Conservation (phyloP, 2,113 vertebrate species). For the Colaptes auratus region DNA sequence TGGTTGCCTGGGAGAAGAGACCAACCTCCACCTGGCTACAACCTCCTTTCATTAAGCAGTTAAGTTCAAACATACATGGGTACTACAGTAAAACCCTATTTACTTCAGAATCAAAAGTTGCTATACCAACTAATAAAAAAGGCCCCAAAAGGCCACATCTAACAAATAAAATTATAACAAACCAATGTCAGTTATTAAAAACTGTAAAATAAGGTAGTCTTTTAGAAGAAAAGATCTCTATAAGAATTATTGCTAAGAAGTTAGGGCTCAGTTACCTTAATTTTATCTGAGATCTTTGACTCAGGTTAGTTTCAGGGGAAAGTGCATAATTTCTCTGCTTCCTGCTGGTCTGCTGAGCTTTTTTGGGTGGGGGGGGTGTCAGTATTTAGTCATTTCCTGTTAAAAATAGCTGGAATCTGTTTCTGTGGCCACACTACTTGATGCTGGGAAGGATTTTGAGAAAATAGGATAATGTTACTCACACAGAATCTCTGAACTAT, state of each 20-base stretch:
- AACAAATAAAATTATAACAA: too few relatives aligned
- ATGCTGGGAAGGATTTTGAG: constrained; percentile 25
- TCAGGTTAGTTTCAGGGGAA: constrained; percentile 34
- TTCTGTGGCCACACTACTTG: constrained; percentile 10
- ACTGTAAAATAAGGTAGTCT: too few relatives aligned
- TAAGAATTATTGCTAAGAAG: not conserved
- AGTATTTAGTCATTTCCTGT: too few relatives aligned
- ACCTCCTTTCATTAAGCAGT: not conserved
- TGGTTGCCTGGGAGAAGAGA: too few relatives aligned
- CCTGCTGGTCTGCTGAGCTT: constrained; percentile 26
- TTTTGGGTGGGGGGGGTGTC: too few relatives aligned
- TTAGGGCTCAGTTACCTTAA: constrained; percentile 11
- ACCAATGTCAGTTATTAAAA: too few relatives aligned
- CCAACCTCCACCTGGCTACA: too few relatives aligned
- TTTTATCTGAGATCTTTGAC: constrained; percentile 37
- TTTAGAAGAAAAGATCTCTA: not conserved
- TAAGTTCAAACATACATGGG: not conserved
- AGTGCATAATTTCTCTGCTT: not conserved
- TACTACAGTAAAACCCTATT: not conserved
- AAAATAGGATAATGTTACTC: constrained; percentile 67
- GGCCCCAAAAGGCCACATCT: too few relatives aligned
- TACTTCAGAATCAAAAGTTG: not conserved
- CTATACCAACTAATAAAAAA: too few relatives aligned
- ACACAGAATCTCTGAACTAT: constrained; percentile 51
- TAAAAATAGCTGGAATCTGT: constrained; percentile 45